These are phyloP conservation scores for Trissolcus brochymenae DNA, from an alignment of 2,888 invertebrate species.

Conservation along the genomic window DNA sequence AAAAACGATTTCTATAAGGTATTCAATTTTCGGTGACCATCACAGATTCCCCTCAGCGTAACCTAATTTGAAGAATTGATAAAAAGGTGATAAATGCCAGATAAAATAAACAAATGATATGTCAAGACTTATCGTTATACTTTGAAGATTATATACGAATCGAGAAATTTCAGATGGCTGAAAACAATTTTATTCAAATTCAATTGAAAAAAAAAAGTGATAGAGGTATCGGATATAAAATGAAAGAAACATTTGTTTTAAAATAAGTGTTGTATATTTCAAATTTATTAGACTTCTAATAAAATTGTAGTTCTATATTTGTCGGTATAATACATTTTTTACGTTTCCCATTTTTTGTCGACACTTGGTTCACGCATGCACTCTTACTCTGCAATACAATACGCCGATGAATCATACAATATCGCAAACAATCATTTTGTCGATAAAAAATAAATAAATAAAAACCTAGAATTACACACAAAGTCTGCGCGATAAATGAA, in stretches of 20 bases:
- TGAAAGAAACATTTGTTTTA: background rate
- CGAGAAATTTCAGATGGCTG: background rate
- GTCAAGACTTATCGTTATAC: background rate
- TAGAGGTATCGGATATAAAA: background rate
- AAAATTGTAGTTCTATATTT: conserved; percentile 39
- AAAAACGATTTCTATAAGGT: too few relatives aligned
- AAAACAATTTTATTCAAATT: background rate
- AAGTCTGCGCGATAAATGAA: conserved; percentile 1
- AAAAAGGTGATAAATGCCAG: too few relatives aligned
- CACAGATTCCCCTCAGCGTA: too few relatives aligned
- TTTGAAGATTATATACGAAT: too few relatives aligned
- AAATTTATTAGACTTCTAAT: conserved; percentile 38
- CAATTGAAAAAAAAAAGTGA: background rate
- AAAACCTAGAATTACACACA: background rate
- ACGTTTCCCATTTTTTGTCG: conserved; percentile 60
- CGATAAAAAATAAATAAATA: conserved; percentile 32
- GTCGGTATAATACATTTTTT: conserved; percentile 62
- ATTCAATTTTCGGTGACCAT: too few relatives aligned
- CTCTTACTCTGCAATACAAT: conserved; percentile 34
- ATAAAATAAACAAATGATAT: too few relatives aligned
- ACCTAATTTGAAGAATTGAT: too few relatives aligned
- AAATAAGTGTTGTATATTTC: conserved; percentile 24
- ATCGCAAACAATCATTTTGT: conserved; percentile 26
- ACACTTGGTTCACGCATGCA: conserved; percentile 29
- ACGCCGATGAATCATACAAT: conserved; percentile 60